phyloP scores from a whole-genome alignment of 2,113 vertebrate species.

The Pithys albifrons region DNA sequence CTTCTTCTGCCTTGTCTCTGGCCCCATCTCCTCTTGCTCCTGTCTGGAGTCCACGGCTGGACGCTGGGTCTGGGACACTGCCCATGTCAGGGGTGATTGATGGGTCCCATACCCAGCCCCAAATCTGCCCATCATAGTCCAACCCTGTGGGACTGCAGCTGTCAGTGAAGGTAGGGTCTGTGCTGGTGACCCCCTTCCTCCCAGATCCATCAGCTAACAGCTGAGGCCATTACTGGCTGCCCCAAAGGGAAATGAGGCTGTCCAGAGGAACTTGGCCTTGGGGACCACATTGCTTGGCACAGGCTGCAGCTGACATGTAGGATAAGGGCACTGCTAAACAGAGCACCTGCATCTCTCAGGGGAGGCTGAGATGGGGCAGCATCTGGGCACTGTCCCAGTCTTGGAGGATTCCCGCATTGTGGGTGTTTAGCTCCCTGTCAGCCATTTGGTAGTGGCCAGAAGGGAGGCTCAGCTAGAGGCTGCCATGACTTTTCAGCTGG shows the following conservation, averaged over 20 bases:
- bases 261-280: background rate
- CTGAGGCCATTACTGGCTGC: background rate
- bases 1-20: background rate
- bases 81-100: background rate
- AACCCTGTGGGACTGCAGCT: background rate
- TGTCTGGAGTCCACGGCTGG: background rate
- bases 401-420: background rate
- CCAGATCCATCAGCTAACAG: background rate
- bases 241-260: background rate
- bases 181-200: background rate
- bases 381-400: background rate
- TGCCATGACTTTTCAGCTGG: background rate
- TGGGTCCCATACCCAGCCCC: background rate
- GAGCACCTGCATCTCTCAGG: background rate
- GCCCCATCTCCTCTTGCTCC: background rate
- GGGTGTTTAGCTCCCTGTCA: background rate
- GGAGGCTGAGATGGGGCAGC: background rate
- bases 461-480: background rate
- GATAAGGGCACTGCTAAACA: background rate
- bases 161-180: background rate
- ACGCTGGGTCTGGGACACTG: background rate
- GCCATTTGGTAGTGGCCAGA: background rate
- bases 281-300: background rate
- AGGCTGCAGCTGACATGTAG: background rate
- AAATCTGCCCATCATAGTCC: background rate